Base-by-base conservation (phyloP, 2,113 vertebrate genomes). In the mouse (Mus musculus) region DNA sequence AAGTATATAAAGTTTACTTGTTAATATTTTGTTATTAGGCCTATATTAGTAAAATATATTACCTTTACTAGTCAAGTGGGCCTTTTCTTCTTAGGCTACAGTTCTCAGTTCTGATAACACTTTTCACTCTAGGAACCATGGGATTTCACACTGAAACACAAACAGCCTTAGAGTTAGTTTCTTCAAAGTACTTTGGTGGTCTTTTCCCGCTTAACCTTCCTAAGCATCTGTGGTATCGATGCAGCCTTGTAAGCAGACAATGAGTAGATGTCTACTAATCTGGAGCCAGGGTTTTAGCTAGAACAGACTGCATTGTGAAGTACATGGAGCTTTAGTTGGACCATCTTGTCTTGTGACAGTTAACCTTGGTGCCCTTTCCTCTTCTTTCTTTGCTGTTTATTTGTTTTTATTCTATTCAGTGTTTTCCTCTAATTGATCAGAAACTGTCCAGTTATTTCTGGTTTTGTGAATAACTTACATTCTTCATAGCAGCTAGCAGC, bases 21-120 rank as follows among this genome's bases (percentile, higher is more conserved):
- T 90, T 30, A 89, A n/a, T 87, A 89, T 86, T 49, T 87, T 89
- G 26, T 95, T 61, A 89, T 30, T 94, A 89, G 1, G 0, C 46
- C 86, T 69, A 46, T 36, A 13, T 22, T 88, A 91, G 4, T 78
- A 75, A 85, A 30, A 94, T 82, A 90, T 89, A 63, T 20, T 78
- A 24, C 12, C 67, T 85, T 73, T 87, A 89, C 39, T 56, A 67
- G 26, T 13, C 16, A 85, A 91, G 30, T 59, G 1, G 85, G 54
- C 7, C 49, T 78, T 94, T 86, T 65, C 22, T 63, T n/a, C 65
- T 87, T 86, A 17, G 84, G 54, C 65, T 84, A 30, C 56, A 16
- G 65, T 69, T 93, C 36, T 93, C 30, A 88, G 4, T 8, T 76
- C 76, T 91, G 39, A 52, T 76, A 67, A 91, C 36, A 22, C 17